phyloP scores from a whole-genome alignment of 2,888 invertebrate species.

The Meghimatium bilineatum region DNA sequence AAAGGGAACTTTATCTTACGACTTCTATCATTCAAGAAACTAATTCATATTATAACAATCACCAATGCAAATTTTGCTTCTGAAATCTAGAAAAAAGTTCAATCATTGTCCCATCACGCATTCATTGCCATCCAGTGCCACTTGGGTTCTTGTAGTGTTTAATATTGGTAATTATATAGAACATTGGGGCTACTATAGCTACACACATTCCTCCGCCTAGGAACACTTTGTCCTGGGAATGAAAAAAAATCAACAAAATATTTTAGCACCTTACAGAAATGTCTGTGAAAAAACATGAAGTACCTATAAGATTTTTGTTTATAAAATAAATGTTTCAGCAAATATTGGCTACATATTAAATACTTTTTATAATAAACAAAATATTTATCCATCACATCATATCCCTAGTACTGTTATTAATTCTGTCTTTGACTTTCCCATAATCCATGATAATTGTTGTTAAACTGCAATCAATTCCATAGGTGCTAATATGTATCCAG shows the following conservation, averaged over 20 bases:
- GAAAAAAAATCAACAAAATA: background rate
- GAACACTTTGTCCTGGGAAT: constrained; percentile 10
- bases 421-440: no score
- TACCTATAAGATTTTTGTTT: background rate
- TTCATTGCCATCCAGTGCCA: background rate
- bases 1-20: no score
- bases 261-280: background rate
- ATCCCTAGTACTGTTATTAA: background rate
- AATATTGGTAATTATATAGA: constrained; percentile 42
- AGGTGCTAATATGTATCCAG: no score
- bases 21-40: no score
- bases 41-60: background rate
- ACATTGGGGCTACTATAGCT: constrained; percentile 33
- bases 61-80: background rate
- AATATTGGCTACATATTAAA: background rate
- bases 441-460: no score
- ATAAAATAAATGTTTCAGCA: background rate
- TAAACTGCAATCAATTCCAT: no score
- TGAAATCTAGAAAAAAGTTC: background rate
- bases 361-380: background rate
- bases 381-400: background rate
- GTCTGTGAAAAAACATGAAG: background rate
- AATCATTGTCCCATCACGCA: background rate
- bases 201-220: constrained; percentile 42
- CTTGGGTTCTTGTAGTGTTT: constrained; percentile 47